These are phyloP conservation scores for Aeoliscus strigatus DNA, from an alignment of 2,797 vertebrate genomes.

Conservation along the genomic window DNA sequence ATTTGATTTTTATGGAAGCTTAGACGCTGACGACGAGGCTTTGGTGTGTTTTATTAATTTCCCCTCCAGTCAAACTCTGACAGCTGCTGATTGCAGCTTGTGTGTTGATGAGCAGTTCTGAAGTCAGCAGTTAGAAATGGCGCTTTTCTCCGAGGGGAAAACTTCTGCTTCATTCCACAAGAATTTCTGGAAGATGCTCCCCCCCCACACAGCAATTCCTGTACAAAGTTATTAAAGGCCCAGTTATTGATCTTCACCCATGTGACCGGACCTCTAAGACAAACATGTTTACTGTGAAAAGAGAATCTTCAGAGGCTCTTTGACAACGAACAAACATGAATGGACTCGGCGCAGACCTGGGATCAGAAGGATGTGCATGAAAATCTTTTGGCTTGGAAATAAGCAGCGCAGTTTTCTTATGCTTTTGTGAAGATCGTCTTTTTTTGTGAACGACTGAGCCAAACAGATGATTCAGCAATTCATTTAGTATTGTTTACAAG, in stretches of 20 bases:
- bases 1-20: constrained; percentile 24
- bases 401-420: no score
- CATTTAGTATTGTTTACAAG: no score
- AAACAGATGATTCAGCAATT: no score
- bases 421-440: no score
- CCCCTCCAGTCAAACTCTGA: constrained; percentile 23
- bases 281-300: constrained; percentile 19
- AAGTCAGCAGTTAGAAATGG: constrained; percentile 14
- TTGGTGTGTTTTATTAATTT: background rate
- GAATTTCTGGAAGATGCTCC: constrained; percentile 25
- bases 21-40: no score
- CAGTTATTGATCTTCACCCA: constrained; percentile 37
- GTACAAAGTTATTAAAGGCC: constrained; percentile 29
- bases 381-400: no score
- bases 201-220: constrained; percentile 16
- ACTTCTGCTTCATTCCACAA: constrained; percentile 23
- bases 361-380: no score
- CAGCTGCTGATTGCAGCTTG: constrained; percentile 23
- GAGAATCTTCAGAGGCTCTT: constrained; percentile 9
- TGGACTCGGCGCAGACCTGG: no score
- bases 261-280: constrained; percentile 34
- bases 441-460: no score
- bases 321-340: no score
- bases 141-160: constrained; percentile 7
- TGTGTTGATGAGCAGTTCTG: constrained; percentile 29